These are phyloP conservation scores for Antheraea assamensis DNA, from an alignment of 2,888 invertebrate species.

Conservation along the genomic window DNA sequence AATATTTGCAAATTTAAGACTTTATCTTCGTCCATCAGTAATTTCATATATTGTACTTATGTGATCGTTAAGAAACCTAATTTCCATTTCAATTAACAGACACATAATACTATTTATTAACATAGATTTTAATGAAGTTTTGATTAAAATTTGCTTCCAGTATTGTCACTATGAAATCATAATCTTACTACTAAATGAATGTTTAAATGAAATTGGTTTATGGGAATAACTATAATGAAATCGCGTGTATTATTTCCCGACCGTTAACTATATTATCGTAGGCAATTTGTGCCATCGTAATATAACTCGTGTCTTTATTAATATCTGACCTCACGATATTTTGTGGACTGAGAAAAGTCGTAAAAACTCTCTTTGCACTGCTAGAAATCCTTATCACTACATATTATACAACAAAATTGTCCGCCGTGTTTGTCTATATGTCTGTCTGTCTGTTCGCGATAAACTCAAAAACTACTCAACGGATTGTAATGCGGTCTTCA, in stretches of 20 bases:
- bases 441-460: no score
- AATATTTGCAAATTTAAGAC: not conserved
- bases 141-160: not conserved
- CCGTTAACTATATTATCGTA: conserved; percentile 1
- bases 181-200: not conserved
- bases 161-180: not conserved
- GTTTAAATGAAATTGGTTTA: not conserved
- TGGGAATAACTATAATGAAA: not conserved
- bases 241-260: conserved; percentile 5
- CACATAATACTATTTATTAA: not conserved
- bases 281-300: no score
- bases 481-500: no score
- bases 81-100: not conserved
- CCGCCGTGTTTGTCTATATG: no score
- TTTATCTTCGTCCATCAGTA: not conserved
- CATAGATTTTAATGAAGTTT: not conserved
- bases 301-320: not conserved
- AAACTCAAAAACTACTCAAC: no score
- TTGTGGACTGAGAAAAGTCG: not conserved
- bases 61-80: not conserved
- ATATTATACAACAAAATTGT: no score
- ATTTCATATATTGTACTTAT: not conserved
- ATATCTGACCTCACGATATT: not conserved
- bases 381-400: not conserved
- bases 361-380: not conserved